Conservation (phyloP, 1,140 invertebrate genomes). For the Ptiloglossa arizonensis region DNA sequence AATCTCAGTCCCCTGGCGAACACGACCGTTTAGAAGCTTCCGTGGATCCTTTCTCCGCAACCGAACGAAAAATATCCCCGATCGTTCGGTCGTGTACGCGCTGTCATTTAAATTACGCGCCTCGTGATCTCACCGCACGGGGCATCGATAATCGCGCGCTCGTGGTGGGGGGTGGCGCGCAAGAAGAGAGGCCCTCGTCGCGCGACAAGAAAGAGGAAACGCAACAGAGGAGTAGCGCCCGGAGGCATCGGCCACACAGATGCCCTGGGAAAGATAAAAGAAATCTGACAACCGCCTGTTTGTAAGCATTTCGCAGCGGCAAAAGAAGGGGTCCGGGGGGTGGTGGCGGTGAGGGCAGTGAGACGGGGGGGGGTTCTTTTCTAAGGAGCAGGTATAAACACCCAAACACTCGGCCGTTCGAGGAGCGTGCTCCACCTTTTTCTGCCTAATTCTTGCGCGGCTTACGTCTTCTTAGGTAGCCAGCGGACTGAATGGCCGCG, state of each 20-base stretch:
- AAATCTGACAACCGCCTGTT: slow-evolving; percentile 81
- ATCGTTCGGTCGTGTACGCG: not conserved
- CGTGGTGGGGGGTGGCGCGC: not conserved
- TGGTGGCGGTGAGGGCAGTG: not conserved
- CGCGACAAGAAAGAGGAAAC: slow-evolving; percentile 48
- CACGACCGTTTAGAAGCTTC: not conserved
- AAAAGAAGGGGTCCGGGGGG: not conserved
- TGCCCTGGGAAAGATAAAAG: slow-evolving; percentile 79
- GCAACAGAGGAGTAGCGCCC: slow-evolving; percentile 40
- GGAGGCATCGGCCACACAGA: slow-evolving; percentile 72
- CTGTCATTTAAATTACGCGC: not conserved
- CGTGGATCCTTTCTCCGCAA: no score
- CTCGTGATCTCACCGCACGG: no score
- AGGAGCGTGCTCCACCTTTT: slow-evolving; percentile 64
- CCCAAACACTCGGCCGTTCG: slow-evolving; percentile 63
- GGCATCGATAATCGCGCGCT: slow-evolving; percentile 8
- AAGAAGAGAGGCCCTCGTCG: slow-evolving; percentile 4
- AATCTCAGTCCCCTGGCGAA: not conserved
- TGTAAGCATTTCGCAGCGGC: slow-evolving; percentile 75
- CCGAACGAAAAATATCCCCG: no score
- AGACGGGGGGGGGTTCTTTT: slow-evolving; percentile 41
- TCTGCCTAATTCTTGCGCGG: slow-evolving; percentile 67
- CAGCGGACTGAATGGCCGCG: slow-evolving; percentile 38
- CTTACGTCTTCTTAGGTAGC: slow-evolving; percentile 55
- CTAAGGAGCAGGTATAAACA: slow-evolving; percentile 75